A percentile compares a stretch with the other conserved stretches of the same genome.
These are phyloP conservation scores for Microchrysa polita DNA, from an alignment of 2,888 invertebrate genomes.

Conservation along the genomic window DNA sequence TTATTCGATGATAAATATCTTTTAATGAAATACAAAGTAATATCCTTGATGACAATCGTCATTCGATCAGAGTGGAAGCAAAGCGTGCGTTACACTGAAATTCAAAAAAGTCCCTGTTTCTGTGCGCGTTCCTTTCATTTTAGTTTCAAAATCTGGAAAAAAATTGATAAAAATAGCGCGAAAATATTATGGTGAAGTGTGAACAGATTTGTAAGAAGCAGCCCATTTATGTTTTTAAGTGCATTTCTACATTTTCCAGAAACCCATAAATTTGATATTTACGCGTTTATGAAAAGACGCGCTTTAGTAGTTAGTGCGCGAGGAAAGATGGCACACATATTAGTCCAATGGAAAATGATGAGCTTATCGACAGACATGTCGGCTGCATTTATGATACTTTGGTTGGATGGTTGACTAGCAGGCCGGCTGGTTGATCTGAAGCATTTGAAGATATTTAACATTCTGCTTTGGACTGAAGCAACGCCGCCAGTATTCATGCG, in stretches of 20 bases:
- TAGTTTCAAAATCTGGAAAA: neutral
- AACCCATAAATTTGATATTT: slow-evolving; percentile 5
- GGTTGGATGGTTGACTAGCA: neutral
- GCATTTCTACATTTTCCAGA: slow-evolving; percentile 11
- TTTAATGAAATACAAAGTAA: slow-evolving; percentile 4
- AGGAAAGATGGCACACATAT: slow-evolving; percentile 2
- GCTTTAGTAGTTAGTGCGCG: neutral
- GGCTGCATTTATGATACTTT: neutral
- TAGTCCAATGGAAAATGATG: slow-evolving; percentile 1
- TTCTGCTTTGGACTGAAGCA: too few relatives aligned
- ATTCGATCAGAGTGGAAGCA: neutral
- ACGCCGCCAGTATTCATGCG: too few relatives aligned
- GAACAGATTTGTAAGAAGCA: slow-evolving; percentile 11
- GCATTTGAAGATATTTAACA: too few relatives aligned
- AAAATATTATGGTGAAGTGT: slow-evolving; percentile 11
- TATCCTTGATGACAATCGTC: slow-evolving; percentile 10
- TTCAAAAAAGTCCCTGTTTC: too few relatives aligned
- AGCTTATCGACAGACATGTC: slow-evolving; percentile 5
- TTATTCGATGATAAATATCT: neutral
- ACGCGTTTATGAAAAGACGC: neutral
- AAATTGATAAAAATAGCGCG: neutral
- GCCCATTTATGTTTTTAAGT: slow-evolving; percentile 10
- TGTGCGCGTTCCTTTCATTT: too few relatives aligned
- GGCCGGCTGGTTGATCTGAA: too few relatives aligned
- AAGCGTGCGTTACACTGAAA: too few relatives aligned